phyloP scores from a whole-genome alignment of 2,888 invertebrate genomes.

The Oscheius sp. region DNA sequence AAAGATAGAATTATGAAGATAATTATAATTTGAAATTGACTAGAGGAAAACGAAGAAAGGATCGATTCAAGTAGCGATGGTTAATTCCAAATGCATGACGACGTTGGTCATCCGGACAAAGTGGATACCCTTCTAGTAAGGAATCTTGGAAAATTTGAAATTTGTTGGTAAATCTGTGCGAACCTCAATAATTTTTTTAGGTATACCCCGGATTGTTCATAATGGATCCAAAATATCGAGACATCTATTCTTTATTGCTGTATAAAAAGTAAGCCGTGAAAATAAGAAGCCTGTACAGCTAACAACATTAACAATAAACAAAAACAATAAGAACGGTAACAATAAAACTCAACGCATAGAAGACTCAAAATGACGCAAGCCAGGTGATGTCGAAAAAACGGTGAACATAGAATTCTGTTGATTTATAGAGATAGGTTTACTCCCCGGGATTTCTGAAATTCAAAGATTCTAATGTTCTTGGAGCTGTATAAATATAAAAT shows the following conservation, averaged over 20 bases:
- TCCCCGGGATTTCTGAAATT: conserved; percentile 7
- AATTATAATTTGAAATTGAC: background rate
- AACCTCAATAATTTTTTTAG: too few relatives aligned
- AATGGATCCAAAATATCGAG: background rate
- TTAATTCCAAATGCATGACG: conserved; percentile 25
- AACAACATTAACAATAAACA: background rate
- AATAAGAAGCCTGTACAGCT: background rate
- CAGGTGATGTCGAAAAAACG: conserved; percentile 38
- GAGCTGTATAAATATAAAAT: background rate
- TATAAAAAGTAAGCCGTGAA: background rate
- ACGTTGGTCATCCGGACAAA: conserved; percentile 3
- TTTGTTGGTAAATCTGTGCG: background rate
- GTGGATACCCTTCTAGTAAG: background rate
- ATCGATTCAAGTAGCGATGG: conserved; percentile 21
- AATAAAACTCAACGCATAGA: background rate
- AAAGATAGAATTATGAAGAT: too few relatives aligned
- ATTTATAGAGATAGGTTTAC: background rate
- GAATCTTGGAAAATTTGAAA: background rate
- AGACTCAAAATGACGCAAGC: conserved; percentile 33
- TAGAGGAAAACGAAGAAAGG: background rate
- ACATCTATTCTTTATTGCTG: conserved; percentile 1
- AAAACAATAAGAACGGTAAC: background rate
- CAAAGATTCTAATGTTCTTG: background rate
- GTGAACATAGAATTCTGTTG: conserved; percentile 30
- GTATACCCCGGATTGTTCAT: too few relatives aligned